Evolutionary conservation across 35 echinoderm and acorn worm species (phyloP).

Genomic region (Hemicentrotus pulcherrimus): DNA sequence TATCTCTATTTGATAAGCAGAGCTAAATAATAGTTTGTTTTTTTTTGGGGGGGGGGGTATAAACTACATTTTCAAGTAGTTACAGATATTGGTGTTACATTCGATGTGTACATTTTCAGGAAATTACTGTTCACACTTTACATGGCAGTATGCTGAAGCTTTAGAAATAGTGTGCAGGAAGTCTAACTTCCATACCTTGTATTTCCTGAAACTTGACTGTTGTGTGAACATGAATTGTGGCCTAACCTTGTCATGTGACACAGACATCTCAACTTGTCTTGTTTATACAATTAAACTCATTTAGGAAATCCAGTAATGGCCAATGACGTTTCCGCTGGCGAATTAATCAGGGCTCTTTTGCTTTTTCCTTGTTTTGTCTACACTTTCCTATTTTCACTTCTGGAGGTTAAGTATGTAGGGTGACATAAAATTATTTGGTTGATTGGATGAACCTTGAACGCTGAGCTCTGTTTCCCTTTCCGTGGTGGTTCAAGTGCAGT

Average conservation of each 20-base stretch:
- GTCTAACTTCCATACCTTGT: background rate
- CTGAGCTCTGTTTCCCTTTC: background rate
- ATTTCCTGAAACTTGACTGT: background rate
- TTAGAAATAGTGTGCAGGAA: background rate
- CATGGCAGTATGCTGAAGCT: too few species aligned
- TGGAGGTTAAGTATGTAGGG: background rate
- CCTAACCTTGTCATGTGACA: slow-evolving; percentile 16
- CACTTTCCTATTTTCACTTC: background rate
- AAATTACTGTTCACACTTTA: too few species aligned
- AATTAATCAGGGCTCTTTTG: background rate
- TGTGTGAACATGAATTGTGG: background rate
- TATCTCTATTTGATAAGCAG: too few species aligned
- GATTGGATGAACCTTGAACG: background rate
- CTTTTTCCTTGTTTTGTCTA: background rate
- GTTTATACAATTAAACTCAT: slow-evolving; percentile 10
- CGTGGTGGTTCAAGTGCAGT: background rate
- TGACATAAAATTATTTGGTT: background rate
- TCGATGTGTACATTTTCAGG: too few species aligned
- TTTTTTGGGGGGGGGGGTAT: too few species aligned
- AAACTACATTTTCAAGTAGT: too few species aligned
- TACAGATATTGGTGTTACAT: too few species aligned
- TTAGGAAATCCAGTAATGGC: background rate
- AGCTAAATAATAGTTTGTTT: too few species aligned
- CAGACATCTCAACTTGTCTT: slow-evolving; percentile 26
- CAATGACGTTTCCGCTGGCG: slow-evolving; percentile 21